Percentiles rank a stretch among this genome's conserved stretches.
phyloP scores from a whole-genome alignment of 2,888 invertebrate species.

The Elgonia sp. region DNA sequence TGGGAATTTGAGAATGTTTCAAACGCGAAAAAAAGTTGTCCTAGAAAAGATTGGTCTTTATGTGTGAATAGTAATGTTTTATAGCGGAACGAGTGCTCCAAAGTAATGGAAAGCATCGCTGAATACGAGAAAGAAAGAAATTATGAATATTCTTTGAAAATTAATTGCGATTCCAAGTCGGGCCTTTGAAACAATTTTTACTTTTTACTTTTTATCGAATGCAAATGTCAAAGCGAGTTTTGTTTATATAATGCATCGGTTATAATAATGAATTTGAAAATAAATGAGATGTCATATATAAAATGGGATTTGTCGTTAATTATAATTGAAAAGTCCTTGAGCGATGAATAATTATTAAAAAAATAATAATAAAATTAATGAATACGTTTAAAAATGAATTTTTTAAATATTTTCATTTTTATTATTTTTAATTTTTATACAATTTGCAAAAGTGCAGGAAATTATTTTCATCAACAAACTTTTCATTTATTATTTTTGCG shows the following conservation, averaged over 20 bases:
- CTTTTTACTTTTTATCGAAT: neutral
- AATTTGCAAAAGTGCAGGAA: too few relatives aligned
- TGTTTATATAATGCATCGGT: neutral
- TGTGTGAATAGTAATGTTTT: constrained; percentile 58
- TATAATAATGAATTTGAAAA: too few relatives aligned
- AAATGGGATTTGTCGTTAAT: too few relatives aligned
- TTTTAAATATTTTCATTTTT: too few relatives aligned
- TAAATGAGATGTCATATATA: too few relatives aligned
- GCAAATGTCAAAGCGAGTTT: neutral
- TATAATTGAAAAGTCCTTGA: too few relatives aligned
- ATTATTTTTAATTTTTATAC: too few relatives aligned
- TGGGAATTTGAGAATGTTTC: constrained; percentile 61
- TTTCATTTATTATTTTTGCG: too few relatives aligned
- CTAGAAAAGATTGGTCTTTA: constrained; percentile 68
- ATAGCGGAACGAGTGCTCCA: constrained; percentile 41
- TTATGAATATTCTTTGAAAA: constrained; percentile 59
- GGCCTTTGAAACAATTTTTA: neutral
- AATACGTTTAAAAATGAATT: too few relatives aligned
- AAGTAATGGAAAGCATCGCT: constrained; percentile 34
- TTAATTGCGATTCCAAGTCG: constrained; percentile 41
- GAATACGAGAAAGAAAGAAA: constrained; percentile 45
- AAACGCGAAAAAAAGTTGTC: constrained; percentile 62
- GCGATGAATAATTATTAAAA: too few relatives aligned
- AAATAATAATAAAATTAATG: too few relatives aligned
- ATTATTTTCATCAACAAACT: too few relatives aligned